Evolutionary conservation across 2,797 vertebrate genomes (phyloP).

Genomic region (Sebastes umbrosus): DNA sequence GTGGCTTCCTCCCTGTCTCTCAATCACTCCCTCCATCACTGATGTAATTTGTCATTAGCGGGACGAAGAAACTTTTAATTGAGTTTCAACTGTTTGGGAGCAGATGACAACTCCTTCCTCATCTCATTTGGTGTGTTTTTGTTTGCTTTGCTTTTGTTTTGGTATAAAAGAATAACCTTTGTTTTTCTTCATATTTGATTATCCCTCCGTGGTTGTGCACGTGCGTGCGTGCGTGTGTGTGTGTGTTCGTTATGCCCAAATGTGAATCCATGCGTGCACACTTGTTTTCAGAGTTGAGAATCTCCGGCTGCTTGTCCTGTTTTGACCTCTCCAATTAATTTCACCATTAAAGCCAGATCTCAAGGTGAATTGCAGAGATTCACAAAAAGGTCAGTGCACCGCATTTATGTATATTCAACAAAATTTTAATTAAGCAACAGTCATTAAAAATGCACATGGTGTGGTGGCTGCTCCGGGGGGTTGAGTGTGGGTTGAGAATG

Average conservation of each 20-base stretch:
- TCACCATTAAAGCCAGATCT: slow-evolving; percentile 62
- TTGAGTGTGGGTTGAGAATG: slow-evolving; percentile 57
- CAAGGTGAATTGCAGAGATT: slow-evolving; percentile 69
- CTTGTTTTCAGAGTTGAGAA: slow-evolving; percentile 7
- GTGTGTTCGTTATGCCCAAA: not conserved
- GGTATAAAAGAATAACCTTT: slow-evolving; percentile 38
- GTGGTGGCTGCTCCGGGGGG: slow-evolving; percentile 51
- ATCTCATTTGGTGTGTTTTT: slow-evolving; percentile 51
- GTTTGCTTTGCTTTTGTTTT: slow-evolving; percentile 50
- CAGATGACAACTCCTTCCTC: slow-evolving; percentile 59
- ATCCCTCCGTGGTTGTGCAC: not conserved
- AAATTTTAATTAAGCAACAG: slow-evolving; percentile 70
- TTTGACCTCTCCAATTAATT: slow-evolving; percentile 69
- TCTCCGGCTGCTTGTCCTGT: slow-evolving; percentile 33
- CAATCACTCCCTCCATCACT: slow-evolving; percentile 67
- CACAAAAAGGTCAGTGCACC: slow-evolving; percentile 65
- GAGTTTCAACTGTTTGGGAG: slow-evolving; percentile 70
- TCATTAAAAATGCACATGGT: slow-evolving; percentile 70
- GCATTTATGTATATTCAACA: slow-evolving; percentile 76
- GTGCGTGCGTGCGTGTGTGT: not conserved
- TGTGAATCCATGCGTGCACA: not conserved
- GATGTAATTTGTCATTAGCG: slow-evolving; percentile 76
- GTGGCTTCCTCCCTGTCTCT: slow-evolving; percentile 53
- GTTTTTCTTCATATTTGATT: slow-evolving; percentile 43
- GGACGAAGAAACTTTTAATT: slow-evolving; percentile 78